phyloP scores from a whole-genome alignment of 1,140 invertebrate genomes.

The Monochamus saltuarius region DNA sequence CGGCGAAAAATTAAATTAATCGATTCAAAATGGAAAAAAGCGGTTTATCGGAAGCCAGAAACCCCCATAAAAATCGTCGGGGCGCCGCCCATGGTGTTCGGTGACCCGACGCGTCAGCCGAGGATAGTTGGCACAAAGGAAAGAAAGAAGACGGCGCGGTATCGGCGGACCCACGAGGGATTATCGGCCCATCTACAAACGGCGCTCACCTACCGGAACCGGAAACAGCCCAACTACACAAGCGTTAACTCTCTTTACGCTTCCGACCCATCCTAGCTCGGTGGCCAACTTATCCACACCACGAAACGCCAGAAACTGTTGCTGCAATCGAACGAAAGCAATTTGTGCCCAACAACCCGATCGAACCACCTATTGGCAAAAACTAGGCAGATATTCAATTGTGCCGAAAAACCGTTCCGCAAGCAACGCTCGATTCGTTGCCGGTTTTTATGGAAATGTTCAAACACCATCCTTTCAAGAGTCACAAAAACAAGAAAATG shows the following conservation, averaged over 20 bases:
- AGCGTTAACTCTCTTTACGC: conserved; percentile 42
- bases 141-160: conserved; percentile 1
- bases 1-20: too few species aligned
- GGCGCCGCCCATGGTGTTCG: conserved; percentile 7
- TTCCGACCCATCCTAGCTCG: conserved; percentile 36
- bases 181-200: conserved; percentile 46
- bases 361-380: conserved; percentile 1
- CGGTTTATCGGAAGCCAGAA: too few species aligned
- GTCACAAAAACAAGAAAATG: too few species aligned
- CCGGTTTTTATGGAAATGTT: too few species aligned
- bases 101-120: conserved; percentile 2
- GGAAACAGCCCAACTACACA: conserved; percentile 45
- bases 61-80: too few species aligned
- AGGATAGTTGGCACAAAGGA: not conserved
- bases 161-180: conserved; percentile 18
- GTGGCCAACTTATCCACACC: conserved; percentile 37
- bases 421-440: too few species aligned
- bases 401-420: too few species aligned
- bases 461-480: too few species aligned
- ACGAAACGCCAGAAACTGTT: conserved; percentile 17
- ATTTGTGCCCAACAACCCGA: conserved; percentile 22
- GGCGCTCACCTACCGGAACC: conserved; percentile 44
- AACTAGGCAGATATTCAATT: too few species aligned
- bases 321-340: conserved; percentile 20
- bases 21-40: too few species aligned